These are phyloP conservation scores for Atta cephalotes DNA, from an alignment of 1,140 invertebrate species.

Conservation along the genomic window DNA sequence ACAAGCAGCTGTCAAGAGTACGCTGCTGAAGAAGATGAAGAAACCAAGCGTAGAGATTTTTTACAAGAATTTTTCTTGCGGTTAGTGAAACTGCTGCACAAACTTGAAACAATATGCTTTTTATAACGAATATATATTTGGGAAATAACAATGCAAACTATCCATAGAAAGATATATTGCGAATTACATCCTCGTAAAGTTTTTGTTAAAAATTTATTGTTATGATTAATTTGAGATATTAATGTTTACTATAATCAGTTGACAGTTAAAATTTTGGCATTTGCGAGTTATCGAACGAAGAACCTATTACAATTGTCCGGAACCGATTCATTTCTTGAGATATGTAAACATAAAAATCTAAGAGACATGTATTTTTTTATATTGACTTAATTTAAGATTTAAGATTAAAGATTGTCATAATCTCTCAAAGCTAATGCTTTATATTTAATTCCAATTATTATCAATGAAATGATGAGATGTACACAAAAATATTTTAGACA, in stretches of 20 bases:
- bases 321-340: no score
- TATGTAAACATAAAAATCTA: no score
- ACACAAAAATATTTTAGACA: no score
- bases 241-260: background rate
- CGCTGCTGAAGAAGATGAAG: slow-evolving; percentile 50
- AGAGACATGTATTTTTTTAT: no score
- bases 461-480: no score
- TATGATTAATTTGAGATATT: background rate
- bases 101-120: background rate
- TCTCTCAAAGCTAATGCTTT: no score
- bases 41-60: background rate
- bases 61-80: no score
- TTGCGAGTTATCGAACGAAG: background rate
- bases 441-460: no score
- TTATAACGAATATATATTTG: slow-evolving; percentile 4
- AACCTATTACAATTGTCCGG: no score
- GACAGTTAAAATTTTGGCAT: background rate
- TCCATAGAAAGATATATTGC: slow-evolving; percentile 17
- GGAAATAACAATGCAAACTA: background rate
- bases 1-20: slow-evolving; percentile 70
- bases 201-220: background rate
- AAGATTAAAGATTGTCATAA: no score
- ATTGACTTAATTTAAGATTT: no score
- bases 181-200: background rate
- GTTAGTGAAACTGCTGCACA: background rate